These are phyloP conservation scores for Julus scandinavius DNA, from an alignment of 2,888 invertebrate species.

Conservation along the genomic window DNA sequence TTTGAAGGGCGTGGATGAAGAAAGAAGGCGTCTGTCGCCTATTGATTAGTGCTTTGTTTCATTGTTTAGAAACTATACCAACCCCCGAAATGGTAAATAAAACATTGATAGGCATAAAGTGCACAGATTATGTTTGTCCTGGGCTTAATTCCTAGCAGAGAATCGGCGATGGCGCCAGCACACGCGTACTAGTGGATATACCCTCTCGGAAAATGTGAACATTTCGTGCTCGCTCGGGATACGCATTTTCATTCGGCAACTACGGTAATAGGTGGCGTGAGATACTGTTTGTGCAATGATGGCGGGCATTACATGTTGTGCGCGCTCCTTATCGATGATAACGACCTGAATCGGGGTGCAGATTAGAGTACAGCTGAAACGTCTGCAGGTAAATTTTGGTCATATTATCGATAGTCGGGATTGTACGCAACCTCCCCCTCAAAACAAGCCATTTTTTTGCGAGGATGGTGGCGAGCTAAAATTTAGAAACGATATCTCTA, in stretches of 20 bases:
- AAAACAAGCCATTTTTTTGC: too few species aligned
- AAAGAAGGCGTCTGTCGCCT: slow-evolving; percentile 12
- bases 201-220: neutral
- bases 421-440: too few species aligned
- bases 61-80: slow-evolving; percentile 1
- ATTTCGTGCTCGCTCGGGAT: neutral
- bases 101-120: neutral
- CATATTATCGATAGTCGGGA: neutral
- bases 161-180: neutral
- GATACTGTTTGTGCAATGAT: slow-evolving; percentile 1
- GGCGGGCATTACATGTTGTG: slow-evolving; percentile 1
- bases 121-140: neutral
- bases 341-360: neutral
- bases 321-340: slow-evolving; percentile 1
- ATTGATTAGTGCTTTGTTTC: neutral
- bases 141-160: neutral
- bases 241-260: neutral
- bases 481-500: neutral
- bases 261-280: slow-evolving; percentile 1
- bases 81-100: slow-evolving; percentile 10
- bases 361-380: neutral
- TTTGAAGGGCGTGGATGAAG: slow-evolving; percentile 17
- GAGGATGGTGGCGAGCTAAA: neutral
- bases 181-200: neutral
- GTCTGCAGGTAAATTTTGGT: slow-evolving; percentile 1